Base-by-base conservation (phyloP, 2,113 vertebrate genomes). In the Channa maculata region DNA sequence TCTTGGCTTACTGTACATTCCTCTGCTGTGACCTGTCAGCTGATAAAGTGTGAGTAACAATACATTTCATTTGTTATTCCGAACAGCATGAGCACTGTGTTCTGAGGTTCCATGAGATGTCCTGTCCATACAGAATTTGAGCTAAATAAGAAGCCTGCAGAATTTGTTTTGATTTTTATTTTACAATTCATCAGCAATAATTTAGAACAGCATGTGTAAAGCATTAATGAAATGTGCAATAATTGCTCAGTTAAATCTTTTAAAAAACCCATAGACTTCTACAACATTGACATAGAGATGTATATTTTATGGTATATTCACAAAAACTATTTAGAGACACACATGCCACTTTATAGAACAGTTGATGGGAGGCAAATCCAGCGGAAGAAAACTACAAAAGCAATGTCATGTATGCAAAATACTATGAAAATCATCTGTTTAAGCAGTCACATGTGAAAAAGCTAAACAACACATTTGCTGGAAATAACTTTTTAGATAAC, bases 141-240 rank as follows among this genome's bases (percentile, higher is more conserved):
- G 55, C 41, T 51, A 48, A 83, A 84, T 3, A 72, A 88, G 50
- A 75, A 75, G 45, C 34, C 57, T 70, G 61, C 51, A 89, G 89
- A 91, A 81, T 90, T 91, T 91, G 94, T 94, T 95, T 95, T 95
- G 90, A 95, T 90, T 84, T 94, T 95, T 95, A 97, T 98, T 98
- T 96, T 95, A 92, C 90, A 94, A 94, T 92, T 96, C 95, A 96
- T 96, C 95, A 95, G 94, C 92, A 96, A 97, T 98, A 98, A 97
- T 96, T 98, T 98, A 98, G 94, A 95, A 97, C 96, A 95, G 95
- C 95, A 78, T 96, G 96, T 96, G 96, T 93, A 95, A 97, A 98
- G 97, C 97, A 87, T 96, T 95, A 96, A 97, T 91, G 80, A 97
- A 96, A 97, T 97, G 96, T 97, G 96, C 96, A 96, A 96, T 94